Percentiles rank a stretch among this genome's conserved stretches.
These are phyloP conservation scores for Terebella lapidaria DNA, from an alignment of 2,888 invertebrate species.

Conservation along the genomic window DNA sequence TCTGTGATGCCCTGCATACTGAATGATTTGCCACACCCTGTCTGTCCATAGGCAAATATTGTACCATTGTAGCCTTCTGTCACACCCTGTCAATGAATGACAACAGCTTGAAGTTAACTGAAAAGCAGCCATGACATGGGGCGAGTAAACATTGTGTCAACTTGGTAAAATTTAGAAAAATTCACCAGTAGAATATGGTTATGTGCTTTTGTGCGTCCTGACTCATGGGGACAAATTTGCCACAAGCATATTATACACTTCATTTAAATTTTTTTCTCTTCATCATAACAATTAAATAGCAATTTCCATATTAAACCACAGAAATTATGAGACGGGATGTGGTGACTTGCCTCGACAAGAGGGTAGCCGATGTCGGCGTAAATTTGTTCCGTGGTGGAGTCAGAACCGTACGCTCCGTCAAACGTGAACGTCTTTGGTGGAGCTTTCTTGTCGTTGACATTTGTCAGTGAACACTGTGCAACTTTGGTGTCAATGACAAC, in stretches of 20 bases:
- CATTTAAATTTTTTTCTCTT: too few relatives aligned
- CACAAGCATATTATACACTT: too few relatives aligned
- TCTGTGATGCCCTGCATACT: conserved; percentile 75
- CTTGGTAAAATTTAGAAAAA: too few relatives aligned
- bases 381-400: conserved; percentile 75
- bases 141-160: too few relatives aligned
- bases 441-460: conserved; percentile 30
- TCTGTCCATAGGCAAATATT: conserved; percentile 89
- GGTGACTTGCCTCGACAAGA: conserved; percentile 65
- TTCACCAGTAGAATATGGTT: too few relatives aligned
- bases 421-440: conserved; percentile 58
- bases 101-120: not conserved
- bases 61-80: conserved; percentile 89
- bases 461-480: conserved; percentile 60
- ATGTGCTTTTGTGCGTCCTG: too few relatives aligned
- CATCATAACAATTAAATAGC: too few relatives aligned
- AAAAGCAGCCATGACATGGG: not conserved
- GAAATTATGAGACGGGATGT: not conserved
- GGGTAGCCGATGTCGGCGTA: conserved; percentile 84
- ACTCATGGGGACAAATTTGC: too few relatives aligned
- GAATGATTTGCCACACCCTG: conserved; percentile 85
- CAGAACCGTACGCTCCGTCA: conserved; percentile 75
- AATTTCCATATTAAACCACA: too few relatives aligned
- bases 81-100: conserved; percentile 63
- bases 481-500: conserved; percentile 57